Conservation (phyloP, 2,797 vertebrate species). For the Pitangus sulphuratus region DNA sequence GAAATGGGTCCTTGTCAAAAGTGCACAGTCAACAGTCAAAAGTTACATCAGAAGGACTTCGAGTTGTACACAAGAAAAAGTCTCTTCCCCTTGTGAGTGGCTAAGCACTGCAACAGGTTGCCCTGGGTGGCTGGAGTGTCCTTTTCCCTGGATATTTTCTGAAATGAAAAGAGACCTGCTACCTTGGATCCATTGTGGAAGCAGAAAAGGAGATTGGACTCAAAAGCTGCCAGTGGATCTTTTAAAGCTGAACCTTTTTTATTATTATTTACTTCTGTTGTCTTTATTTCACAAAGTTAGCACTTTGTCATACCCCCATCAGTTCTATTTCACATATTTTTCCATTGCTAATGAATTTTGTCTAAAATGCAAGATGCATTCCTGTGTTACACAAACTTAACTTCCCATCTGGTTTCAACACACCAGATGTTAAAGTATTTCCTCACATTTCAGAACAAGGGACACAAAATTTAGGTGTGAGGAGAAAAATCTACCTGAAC, state of each 20-base stretch:
- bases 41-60: not conserved
- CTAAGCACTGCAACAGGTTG: not conserved
- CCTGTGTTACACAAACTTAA: not conserved
- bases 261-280: not conserved
- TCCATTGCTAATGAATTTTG: not conserved
- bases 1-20: not conserved
- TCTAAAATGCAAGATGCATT: not conserved
- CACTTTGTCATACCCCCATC: not conserved
- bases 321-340: not conserved
- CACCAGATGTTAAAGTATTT: not conserved
- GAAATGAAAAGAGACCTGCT: not conserved
- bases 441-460: not conserved
- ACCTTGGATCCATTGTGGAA: not conserved
- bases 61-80: not conserved
- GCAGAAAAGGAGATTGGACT: not conserved
- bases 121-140: not conserved
- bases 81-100: rapidly evolving
- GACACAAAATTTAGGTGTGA: not conserved
- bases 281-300: not conserved
- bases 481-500: not conserved
- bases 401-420: not conserved
- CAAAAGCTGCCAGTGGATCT: not conserved
- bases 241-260: not conserved
- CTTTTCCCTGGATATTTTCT: too few species aligned
- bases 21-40: not conserved